Evolutionary conservation across 2,113 vertebrate species (phyloP).

Genomic region (Corythornis madagascariensis): DNA sequence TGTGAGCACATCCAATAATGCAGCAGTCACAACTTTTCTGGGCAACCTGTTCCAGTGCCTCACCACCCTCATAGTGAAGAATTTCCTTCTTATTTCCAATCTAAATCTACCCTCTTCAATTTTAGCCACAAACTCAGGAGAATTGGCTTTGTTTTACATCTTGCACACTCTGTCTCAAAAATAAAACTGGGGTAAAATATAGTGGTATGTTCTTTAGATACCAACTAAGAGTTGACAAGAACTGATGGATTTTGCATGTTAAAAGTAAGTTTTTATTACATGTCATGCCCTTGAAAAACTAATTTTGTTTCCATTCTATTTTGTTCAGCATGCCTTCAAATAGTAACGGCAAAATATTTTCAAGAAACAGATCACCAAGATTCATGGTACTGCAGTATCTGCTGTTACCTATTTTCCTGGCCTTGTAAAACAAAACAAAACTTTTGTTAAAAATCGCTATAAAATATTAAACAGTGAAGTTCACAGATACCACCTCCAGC

Average conservation of each 20-base stretch:
- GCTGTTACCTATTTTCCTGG: not conserved
- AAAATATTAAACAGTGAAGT: constrained; percentile 14
- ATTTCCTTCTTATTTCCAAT: too few relatives aligned
- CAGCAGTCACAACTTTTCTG: too few relatives aligned
- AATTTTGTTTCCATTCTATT: constrained; percentile 8
- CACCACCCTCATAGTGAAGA: too few relatives aligned
- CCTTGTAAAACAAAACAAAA: not conserved
- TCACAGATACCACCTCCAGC: not conserved
- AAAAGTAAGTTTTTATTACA: constrained; percentile 50
- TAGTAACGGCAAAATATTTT: constrained; percentile 22
- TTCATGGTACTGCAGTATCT: not conserved
- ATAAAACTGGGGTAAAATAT: not conserved
- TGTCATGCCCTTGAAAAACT: constrained; percentile 41
- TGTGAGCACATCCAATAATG: too few relatives aligned
- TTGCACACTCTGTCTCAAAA: not conserved
- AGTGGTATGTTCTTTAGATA: not conserved
- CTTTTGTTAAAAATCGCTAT: not conserved
- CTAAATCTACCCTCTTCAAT: too few relatives aligned
- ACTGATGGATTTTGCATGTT: constrained; percentile 24
- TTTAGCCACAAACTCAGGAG: not conserved
- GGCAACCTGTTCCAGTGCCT: too few relatives aligned
- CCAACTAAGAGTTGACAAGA: not conserved
- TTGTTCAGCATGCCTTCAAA: constrained; percentile 53
- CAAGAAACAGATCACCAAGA: constrained; percentile 13
- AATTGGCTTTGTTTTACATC: not conserved